Evolutionary conservation across 2,888 invertebrate genomes (phyloP), one percentile per base, ranked within the genome.

Genomic region (Euclidia mi): DNA sequence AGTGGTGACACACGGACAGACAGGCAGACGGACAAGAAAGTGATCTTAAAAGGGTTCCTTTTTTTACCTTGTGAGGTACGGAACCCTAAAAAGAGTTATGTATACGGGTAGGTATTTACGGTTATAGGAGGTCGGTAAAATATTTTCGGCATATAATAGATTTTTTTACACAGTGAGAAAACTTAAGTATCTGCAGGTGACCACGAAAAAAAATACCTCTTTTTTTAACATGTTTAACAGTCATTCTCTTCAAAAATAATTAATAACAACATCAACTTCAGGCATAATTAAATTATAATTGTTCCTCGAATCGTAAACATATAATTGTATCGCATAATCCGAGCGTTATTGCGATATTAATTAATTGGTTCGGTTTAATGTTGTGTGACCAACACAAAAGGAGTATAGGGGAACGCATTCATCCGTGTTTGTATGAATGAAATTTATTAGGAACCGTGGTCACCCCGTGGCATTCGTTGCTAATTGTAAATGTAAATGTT

Each of bases 381-480:
- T 68, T 53, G 58, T 63, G 68, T 60, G 49, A 50, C 65, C 55
- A 57, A 40, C 43, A 68, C 65, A 73, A 71, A n/a, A 70, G 49
- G 68, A 7, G 51, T 40, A 59, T 48, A 48, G 43, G 35, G 50
- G n/a, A n/a, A n/a, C n/a, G n/a, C 61, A 48, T 43, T 57, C 49
- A 56, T 15, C 55, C 57, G 49, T 67, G 34, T 14, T 20, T 43
- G 43, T 41, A 55, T 56, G 50, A 65, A 68, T 71, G 61, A 55
- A 71, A 73, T 73, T 71, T 72, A 68, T 68, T 68, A 65, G 71
- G 55, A 58, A 61, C 59, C 42, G 37, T 70, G 53, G 49, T 56
- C 52, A 43, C 34, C 34, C 15, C 25, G 29, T 29, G 34, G 46
- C 47, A 1, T 55, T 71, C 65, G 51, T 65, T 56, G n/a, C n/a